These are phyloP conservation scores for Pseudomyrmex sp. DNA, from an alignment of 1,140 invertebrate genomes.

Conservation along the genomic window DNA sequence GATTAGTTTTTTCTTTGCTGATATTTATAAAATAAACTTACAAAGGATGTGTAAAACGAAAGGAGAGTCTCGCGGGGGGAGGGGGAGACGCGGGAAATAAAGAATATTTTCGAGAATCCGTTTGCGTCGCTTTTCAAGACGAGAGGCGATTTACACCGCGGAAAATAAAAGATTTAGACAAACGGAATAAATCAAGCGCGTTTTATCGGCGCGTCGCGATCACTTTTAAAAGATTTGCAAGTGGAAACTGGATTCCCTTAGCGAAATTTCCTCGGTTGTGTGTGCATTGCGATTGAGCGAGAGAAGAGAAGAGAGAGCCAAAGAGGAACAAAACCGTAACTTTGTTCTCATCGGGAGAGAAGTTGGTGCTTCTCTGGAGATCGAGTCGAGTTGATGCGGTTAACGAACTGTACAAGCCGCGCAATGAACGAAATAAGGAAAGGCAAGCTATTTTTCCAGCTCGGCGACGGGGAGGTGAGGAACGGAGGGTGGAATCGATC, in stretches of 20 bases:
- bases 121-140: background rate
- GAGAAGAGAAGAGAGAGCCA: background rate
- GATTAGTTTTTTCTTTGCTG: background rate
- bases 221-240: slow-evolving; percentile 39
- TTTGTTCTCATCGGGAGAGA: slow-evolving; percentile 65
- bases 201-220: slow-evolving; percentile 15
- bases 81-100: too few relatives aligned
- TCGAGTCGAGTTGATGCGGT: slow-evolving; percentile 58
- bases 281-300: slow-evolving; percentile 31
- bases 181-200: slow-evolving; percentile 33
- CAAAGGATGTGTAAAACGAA: background rate
- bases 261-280: slow-evolving; percentile 37
- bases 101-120: background rate
- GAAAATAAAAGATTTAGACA: background rate
- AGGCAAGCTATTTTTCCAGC: slow-evolving; percentile 49
- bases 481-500: background rate
- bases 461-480: background rate
- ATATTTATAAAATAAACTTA: background rate
- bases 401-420: slow-evolving; percentile 60
- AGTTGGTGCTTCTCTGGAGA: slow-evolving; percentile 56
- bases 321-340: slow-evolving; percentile 60
- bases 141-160: background rate
- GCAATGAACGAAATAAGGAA: slow-evolving; percentile 54
- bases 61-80: too few relatives aligned
- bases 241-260: slow-evolving; percentile 12